Evolutionary conservation across 2,888 invertebrate genomes (phyloP).

Genomic region (Elaeidobius kamerunicus): DNA sequence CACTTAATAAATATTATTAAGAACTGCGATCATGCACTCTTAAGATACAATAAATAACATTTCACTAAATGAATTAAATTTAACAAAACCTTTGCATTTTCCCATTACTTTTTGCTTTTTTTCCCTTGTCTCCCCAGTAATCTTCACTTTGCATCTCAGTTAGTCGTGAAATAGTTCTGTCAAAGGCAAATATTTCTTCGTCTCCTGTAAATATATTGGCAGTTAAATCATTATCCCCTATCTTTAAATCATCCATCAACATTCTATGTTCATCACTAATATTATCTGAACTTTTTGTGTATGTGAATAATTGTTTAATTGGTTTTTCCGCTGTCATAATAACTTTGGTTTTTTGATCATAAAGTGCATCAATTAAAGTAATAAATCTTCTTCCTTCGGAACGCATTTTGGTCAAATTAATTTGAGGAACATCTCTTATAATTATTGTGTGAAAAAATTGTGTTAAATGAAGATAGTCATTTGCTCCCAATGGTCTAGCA

Average conservation of each 20-base stretch:
- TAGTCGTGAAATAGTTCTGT: slow-evolving; percentile 88
- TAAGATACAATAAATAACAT: too few species aligned
- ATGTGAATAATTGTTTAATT: slow-evolving; percentile 70
- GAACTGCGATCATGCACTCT: too few species aligned
- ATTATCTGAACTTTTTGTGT: slow-evolving; percentile 46
- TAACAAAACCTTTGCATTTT: too few species aligned
- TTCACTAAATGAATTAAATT: not conserved
- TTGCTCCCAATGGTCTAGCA: slow-evolving; percentile 87
- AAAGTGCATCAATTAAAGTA: slow-evolving; percentile 93
- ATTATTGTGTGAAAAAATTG: slow-evolving; percentile 95
- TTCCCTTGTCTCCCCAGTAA: slow-evolving; percentile 70
- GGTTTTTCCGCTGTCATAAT: slow-evolving; percentile 82
- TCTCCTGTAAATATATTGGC: slow-evolving; percentile 96
- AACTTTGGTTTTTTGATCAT: slow-evolving; percentile 86
- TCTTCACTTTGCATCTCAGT: slow-evolving; percentile 94
- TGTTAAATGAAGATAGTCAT: slow-evolving; percentile 90
- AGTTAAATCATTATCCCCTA: slow-evolving; percentile 67
- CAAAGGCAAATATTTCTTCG: slow-evolving; percentile 97
- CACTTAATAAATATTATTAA: too few species aligned
- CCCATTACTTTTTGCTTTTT: too few species aligned
- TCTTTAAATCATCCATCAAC: slow-evolving; percentile 94
- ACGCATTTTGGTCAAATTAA: slow-evolving; percentile 68
- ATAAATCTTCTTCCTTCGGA: slow-evolving; percentile 94
- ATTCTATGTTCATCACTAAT: slow-evolving; percentile 71
- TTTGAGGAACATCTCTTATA: slow-evolving; percentile 82